phyloP scores from a whole-genome alignment of 2,113 vertebrate species.

The Epinephelus moara region DNA sequence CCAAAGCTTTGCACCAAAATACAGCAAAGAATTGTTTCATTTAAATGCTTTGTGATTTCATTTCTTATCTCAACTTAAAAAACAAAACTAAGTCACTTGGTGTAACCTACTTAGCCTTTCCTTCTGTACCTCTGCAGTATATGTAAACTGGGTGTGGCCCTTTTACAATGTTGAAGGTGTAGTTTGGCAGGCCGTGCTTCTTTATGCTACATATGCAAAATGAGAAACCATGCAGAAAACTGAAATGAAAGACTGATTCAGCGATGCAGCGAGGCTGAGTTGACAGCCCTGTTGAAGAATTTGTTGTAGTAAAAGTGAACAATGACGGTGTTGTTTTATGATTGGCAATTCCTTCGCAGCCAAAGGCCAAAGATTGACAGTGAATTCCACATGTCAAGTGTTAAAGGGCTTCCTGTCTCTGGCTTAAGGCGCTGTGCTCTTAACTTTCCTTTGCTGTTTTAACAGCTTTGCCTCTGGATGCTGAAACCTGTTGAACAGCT shows the following conservation, averaged over 20 bases:
- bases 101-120: slow-evolving; percentile 6
- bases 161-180: slow-evolving; percentile 39
- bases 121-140: slow-evolving; percentile 24
- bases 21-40: background rate
- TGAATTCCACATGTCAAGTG: slow-evolving; percentile 10
- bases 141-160: slow-evolving; percentile 59
- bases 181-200: slow-evolving; percentile 6
- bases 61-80: background rate
- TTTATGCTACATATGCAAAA: slow-evolving; percentile 12
- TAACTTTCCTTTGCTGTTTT: slow-evolving; percentile 23
- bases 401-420: background rate
- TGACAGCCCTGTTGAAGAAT: background rate
- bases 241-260: background rate
- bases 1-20: background rate
- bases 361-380: slow-evolving; percentile 1
- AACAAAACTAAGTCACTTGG: background rate
- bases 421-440: slow-evolving; percentile 5
- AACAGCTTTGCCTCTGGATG: slow-evolving; percentile 18
- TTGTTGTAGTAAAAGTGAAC: background rate
- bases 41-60: background rate
- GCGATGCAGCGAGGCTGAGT: background rate
- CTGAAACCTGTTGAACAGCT: slow-evolving; percentile 54
- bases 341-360: background rate
- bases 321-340: slow-evolving; percentile 3
- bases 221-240: slow-evolving; percentile 3